These are phyloP conservation scores for Galeopsomyia nigrocyanea DNA, from an alignment of 2,888 invertebrate species.

Conservation along the genomic window DNA sequence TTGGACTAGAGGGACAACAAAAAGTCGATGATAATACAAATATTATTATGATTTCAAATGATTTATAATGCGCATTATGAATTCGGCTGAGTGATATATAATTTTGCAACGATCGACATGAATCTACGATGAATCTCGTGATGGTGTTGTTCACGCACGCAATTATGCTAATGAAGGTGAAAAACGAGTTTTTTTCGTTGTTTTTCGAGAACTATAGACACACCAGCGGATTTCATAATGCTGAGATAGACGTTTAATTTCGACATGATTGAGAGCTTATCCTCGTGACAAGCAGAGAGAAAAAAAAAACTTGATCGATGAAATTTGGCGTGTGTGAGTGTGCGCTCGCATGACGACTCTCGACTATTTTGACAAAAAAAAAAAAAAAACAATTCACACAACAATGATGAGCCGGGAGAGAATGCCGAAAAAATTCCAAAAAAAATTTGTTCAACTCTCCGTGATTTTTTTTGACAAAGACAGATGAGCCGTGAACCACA, in stretches of 20 bases:
- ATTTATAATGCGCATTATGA: slow-evolving; percentile 44
- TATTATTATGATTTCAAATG: slow-evolving; percentile 60
- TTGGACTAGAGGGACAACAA: slow-evolving; percentile 72
- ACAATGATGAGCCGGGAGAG: too few relatives aligned
- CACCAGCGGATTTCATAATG: slow-evolving; percentile 49
- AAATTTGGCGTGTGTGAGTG: slow-evolving; percentile 8
- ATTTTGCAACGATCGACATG: slow-evolving; percentile 20
- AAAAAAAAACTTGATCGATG: slow-evolving; percentile 21
- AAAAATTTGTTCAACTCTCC: slow-evolving; percentile 16
- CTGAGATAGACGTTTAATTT: slow-evolving; percentile 25
- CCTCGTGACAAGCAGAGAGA: slow-evolving; percentile 3
- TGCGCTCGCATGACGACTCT: slow-evolving; percentile 11
- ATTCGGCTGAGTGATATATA: slow-evolving; percentile 30
- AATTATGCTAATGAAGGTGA: slow-evolving; percentile 29
- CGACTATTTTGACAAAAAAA: slow-evolving; percentile 15
- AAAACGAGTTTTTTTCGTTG: slow-evolving; percentile 5
- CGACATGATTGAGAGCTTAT: slow-evolving; percentile 9
- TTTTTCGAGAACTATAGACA: slow-evolving; percentile 25
- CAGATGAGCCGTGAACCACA: slow-evolving; percentile 4
- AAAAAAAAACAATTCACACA: too few relatives aligned
- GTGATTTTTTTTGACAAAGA: neutral
- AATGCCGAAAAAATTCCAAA: slow-evolving; percentile 15
- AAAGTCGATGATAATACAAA: slow-evolving; percentile 66
- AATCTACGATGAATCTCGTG: slow-evolving; percentile 4
- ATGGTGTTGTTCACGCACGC: neutral